phyloP scores from a whole-genome alignment of 2,888 invertebrate species.

The Stenodema calcarata region DNA sequence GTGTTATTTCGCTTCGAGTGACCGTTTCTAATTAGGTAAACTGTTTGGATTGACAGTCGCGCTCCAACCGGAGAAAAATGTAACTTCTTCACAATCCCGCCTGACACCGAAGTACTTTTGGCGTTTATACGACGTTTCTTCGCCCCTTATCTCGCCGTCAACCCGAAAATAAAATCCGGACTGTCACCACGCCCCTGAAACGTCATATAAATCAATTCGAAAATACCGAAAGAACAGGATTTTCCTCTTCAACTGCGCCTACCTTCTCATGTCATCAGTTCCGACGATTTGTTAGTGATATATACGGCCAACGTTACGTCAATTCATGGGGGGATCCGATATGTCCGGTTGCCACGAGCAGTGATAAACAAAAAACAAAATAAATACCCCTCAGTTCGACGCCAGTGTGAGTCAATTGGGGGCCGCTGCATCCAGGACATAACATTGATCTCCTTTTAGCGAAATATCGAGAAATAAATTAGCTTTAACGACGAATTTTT shows the following conservation, averaged over 20 bases:
- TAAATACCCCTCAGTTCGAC: not conserved
- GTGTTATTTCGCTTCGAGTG: too few species aligned
- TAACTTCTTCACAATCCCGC: not conserved
- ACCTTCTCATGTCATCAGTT: not conserved
- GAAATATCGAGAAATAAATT: too few species aligned
- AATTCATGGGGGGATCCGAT: not conserved
- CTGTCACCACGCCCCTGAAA: not conserved
- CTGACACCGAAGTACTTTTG: not conserved
- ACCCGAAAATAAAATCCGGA: not conserved
- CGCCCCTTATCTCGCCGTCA: not conserved
- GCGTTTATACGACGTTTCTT: not conserved
- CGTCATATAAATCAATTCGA: not conserved
- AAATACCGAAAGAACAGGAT: too few species aligned
- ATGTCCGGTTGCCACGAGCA: not conserved
- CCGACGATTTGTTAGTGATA: not conserved
- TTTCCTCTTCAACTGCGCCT: not conserved
- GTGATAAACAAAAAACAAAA: not conserved
- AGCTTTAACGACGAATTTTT: too few species aligned
- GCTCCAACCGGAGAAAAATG: not conserved
- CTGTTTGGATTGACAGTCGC: not conserved
- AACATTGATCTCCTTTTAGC: not conserved
- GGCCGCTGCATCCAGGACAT: not conserved
- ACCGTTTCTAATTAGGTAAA: too few species aligned
- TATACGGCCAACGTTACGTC: not conserved
- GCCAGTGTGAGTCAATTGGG: conserved; percentile 14